Conservation (phyloP, 2,113 vertebrate species). For the Catharus minimus region DNA sequence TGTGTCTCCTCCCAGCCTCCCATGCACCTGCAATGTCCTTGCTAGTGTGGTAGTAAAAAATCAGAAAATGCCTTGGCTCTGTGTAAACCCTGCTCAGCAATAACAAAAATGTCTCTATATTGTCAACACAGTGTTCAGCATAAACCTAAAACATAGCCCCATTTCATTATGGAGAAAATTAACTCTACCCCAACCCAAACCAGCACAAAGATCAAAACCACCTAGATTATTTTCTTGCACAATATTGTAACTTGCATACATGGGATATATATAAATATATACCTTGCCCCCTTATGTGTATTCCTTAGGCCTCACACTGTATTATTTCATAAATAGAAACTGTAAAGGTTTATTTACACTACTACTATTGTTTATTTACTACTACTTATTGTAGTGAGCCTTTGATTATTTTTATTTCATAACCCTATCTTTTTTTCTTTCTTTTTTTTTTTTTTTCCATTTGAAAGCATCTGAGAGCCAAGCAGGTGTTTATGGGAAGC, state of each 20-base stretch:
- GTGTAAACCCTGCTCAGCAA: neutral
- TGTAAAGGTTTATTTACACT: neutral
- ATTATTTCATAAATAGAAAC: neutral
- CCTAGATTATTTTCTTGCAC: neutral
- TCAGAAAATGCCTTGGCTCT: neutral
- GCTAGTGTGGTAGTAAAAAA: neutral
- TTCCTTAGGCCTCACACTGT: neutral
- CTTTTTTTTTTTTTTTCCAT: neutral
- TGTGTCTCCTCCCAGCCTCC: neutral
- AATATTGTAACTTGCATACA: neutral
- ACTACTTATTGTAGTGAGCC: neutral
- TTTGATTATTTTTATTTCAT: constrained; percentile 13
- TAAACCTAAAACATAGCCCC: neutral
- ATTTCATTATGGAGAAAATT: neutral
- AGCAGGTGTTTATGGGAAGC: neutral
- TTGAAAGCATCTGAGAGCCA: neutral
- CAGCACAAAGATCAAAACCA: neutral
- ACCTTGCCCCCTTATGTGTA: neutral
- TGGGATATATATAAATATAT: neutral
- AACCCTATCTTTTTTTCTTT: neutral
- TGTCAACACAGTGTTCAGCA: neutral
- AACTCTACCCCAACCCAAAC: neutral
- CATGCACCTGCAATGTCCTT: neutral
- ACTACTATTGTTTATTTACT: too few relatives aligned
- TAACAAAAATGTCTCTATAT: neutral